Base-by-base conservation (phyloP, 2,888 invertebrate genomes). In the Exephanes ischioxanthus region DNA sequence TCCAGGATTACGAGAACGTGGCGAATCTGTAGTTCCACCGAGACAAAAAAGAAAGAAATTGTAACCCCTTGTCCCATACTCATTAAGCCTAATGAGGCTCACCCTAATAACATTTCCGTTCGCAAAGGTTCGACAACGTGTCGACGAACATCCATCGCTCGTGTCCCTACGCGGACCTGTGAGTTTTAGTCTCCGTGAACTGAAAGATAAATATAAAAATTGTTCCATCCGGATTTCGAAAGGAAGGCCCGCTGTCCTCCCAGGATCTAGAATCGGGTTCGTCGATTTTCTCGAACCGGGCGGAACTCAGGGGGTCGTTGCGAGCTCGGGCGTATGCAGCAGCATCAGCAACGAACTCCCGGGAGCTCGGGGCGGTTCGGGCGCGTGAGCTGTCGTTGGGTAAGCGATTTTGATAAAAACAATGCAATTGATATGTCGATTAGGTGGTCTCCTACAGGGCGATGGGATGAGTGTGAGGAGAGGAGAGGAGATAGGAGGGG, bases 81-180 rank as follows among this genome's bases (percentile, higher is more conserved):
- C 84, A 76, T 87, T 86, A 80, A 78, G 84, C 68, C 73, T 82
- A 84, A 87, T 84, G 80, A 82, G 84, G 55, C 77, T 26, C 63
- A 58, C 61, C 68, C 45, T 48, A 48, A 48, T 48, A 48, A 48
- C 45, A 48, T 48, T 48, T 48, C 45, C 45, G 45, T 16, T 48
- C 14, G 45, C 16, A 48, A 41, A 16, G 16, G 45, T 48, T 48
- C 45, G 16, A 48, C 16, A 16, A 16, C 4, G 45, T 16, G 45
- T 48, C 45, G 16, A 48, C 41, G 9, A 41, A 11, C 11, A 41
- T 11, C 2, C 41, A 41, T 41, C 1, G 41, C 41, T 11, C 9
- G 16, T 48, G 14, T 16, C 1, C 45, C 3, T 16, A 16, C 45
- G 45, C 0, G 16, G 45, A 48, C 16, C 4, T 4, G 11, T 16